Percentiles rank a stretch among this genome's conserved stretches.
phyloP scores from a whole-genome alignment of 2,797 vertebrate genomes.

The Ficedula albicollis region DNA sequence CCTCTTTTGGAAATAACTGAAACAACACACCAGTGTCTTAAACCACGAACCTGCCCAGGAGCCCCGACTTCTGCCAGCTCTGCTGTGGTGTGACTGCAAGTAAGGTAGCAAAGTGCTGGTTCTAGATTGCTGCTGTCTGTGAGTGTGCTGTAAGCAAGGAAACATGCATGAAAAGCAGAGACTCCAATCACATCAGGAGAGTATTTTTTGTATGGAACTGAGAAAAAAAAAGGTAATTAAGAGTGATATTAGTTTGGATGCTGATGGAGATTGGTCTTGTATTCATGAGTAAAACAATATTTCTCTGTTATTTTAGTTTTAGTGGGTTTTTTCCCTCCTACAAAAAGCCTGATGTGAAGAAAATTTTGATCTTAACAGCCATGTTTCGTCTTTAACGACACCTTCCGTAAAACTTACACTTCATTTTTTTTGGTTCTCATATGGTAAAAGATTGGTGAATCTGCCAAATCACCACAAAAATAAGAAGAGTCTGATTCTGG shows the following conservation, averaged over 20 bases:
- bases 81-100: not conserved
- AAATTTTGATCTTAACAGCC: not conserved
- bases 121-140: not conserved
- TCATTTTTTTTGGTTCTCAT: not conserved
- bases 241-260: not conserved
- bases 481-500: not conserved
- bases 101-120: not conserved
- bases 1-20: not conserved
- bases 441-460: not conserved
- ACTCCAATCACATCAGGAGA: not conserved
- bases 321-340: accelerated
- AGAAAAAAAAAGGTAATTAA: not conserved
- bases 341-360: not conserved
- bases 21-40: not conserved
- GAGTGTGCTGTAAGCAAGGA: not conserved
- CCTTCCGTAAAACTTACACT: not conserved
- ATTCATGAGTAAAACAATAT: not conserved
- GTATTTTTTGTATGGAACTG: not conserved
- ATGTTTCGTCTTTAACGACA: not conserved
- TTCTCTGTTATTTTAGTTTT: not conserved
- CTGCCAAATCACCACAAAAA: not conserved
- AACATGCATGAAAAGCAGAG: not conserved
- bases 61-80: not conserved
- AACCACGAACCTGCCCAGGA: not conserved
- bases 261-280: not conserved